Evolutionary conservation across 2,797 vertebrate genomes (phyloP).

Genomic region (Falco berigora): DNA sequence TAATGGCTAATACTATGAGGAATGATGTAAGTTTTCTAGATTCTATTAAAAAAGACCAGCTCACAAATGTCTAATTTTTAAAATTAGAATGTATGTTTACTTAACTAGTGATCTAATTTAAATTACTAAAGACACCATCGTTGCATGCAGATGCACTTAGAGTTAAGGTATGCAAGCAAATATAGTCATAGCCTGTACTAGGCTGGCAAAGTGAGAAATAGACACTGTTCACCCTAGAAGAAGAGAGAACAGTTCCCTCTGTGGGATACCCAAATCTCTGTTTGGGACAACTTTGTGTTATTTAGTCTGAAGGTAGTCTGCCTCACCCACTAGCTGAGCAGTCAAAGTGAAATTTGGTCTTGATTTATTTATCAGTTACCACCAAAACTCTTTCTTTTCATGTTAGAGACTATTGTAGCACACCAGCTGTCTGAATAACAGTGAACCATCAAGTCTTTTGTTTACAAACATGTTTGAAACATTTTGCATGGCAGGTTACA

Average conservation of each 20-base stretch:
- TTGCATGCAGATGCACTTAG: neutral
- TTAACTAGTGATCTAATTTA: neutral
- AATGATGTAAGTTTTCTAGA: neutral
- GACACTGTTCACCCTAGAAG: neutral
- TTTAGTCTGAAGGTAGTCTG: neutral
- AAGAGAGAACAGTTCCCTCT: neutral
- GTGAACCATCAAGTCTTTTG: neutral
- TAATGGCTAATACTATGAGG: neutral
- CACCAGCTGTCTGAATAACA: neutral
- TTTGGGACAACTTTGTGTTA: neutral
- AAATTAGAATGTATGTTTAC: neutral
- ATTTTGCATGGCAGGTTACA: neutral
- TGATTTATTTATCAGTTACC: neutral
- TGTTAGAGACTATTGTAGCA: neutral
- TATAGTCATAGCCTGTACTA: neutral
- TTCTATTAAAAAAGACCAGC: neutral
- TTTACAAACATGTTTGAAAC: neutral
- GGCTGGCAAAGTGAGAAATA: neutral
- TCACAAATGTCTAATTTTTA: neutral
- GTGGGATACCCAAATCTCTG: neutral
- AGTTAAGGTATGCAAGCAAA: neutral
- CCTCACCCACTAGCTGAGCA: neutral
- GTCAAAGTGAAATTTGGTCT: neutral
- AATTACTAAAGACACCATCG: neutral
- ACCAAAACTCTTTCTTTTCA: neutral